Evolutionary conservation across 2,888 invertebrate species (phyloP), one percentile per base, ranked within the genome.

Genomic region (Dryadula phaetusa): DNA sequence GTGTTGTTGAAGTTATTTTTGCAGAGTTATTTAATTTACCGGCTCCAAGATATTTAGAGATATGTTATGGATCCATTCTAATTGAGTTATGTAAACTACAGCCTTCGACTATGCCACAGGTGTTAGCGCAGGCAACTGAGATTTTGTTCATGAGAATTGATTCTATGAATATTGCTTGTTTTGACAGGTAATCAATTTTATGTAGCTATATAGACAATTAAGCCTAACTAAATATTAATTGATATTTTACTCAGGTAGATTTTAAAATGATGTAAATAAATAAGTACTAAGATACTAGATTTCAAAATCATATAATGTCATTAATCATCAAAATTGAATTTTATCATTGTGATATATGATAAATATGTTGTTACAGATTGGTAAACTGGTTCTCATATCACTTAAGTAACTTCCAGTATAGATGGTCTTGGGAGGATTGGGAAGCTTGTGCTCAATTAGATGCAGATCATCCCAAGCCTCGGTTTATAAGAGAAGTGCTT

Each of bases 371-470:
- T 62, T 42, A 32, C 86, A 96, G 99, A 78, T 98, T 99, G 85
- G 97, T 97, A 25, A 96, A 95, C 85, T 99, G 99, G 99, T 99
- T 99, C 88, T 95, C 98, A 0, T 99, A 99, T 86, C 99, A 99
- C 89, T 94, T 99, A 87, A 99, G 99, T 85, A 99, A 99, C 92
- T 99, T 99, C 87, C 99, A 99, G 87, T 99, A 98, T 85, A 95
- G 98, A 63, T 99, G 99, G 99, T 98, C 98, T 2, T 99, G 99
- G 99, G 98, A 98, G 75, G 98, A 98, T 81, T 98, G 98, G 98
- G 96, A 97, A 80, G 95, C 95, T 14, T 97, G 97, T 78, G 92
- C 97, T n/a, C 94, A 95, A 72, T 90, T 98, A 25, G 98, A 98
- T 82, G 85, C 94, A 0, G 97, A 98, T 79, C 97, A 98, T 87